Base-by-base conservation (phyloP, 2,888 invertebrate species). In the Cancer borealis region DNA sequence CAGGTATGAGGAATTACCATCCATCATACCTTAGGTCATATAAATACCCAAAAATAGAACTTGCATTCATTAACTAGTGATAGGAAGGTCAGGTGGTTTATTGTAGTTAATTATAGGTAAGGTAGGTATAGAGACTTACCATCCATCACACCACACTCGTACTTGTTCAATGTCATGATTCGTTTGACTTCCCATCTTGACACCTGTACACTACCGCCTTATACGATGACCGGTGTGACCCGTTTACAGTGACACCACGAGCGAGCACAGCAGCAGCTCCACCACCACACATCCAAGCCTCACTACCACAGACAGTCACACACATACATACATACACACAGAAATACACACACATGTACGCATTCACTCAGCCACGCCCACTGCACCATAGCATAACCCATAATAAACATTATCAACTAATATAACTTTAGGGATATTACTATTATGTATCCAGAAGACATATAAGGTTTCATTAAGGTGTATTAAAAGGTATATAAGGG, bases 111-210 rank as follows among this genome's bases (percentile, higher is more conserved):
- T 39, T 39, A 39, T 39, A 39, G 39, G 88, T 30, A 17, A 6
- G 21, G 46, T 1, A 14, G 8, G 26, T 6, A 26, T 4, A 26
- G 8, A 17, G 26, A 95, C 95, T 95, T 84, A 95, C 95, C 95
- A 95, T 30, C 95, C 95, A 92, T 95, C 95, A 30, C 95, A 93
- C 95, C 95, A 95, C 30, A 95, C 95, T 46, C 95, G 66, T 84
- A 93, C 93, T 39, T 84, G 87, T 47, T 84, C 93, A 92, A 39
- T 79, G 30, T 54, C 79, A 14, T 47, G 47, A 14, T 26, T 39
- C 47, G 66, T 30, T n/a, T 91, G 90, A 39, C 46, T 87, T 49
- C 30, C 87, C 92, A 93, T 93, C 46, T 17, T 60, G 60, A 10
- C 26, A 60, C 30, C 49, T 84, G 30, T 60, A 60, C 17, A 88